Conservation (phyloP, 2,113 vertebrate species). For the Girardinichthys multiradiatus region DNA sequence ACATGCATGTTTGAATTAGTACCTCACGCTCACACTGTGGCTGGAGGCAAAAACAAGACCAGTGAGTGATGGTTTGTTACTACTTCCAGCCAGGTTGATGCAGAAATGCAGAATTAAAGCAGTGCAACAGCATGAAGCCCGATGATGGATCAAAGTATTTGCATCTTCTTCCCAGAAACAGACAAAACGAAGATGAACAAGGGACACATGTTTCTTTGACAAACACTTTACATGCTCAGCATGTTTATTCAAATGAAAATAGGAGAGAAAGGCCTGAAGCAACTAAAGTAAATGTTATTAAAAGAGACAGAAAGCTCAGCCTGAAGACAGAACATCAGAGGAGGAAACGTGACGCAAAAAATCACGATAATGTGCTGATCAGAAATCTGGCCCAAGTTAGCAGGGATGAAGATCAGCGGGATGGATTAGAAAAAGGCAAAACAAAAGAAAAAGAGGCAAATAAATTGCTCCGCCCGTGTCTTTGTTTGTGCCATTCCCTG, state of each 20-base stretch:
- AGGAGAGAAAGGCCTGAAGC: constrained; percentile 13
- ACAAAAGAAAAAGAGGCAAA: neutral
- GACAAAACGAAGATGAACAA: constrained; percentile 3
- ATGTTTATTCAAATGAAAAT: neutral
- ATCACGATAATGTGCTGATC: neutral
- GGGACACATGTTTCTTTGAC: constrained; percentile 19
- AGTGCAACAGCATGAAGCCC: constrained; percentile 6
- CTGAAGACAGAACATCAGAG: constrained; percentile 26
- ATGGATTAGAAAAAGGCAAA: neutral
- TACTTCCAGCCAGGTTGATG: constrained; percentile 8
- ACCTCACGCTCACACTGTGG: no score
- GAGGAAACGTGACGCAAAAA: neutral
- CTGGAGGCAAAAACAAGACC: constrained; percentile 1
- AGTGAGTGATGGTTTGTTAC: constrained; percentile 28
- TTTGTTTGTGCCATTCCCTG: constrained; percentile 43
- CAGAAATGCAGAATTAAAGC: neutral
- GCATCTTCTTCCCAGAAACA: neutral
- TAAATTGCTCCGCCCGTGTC: constrained; percentile 14
- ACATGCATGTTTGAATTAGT: constrained; percentile 30
- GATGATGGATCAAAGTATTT: constrained; percentile 8
- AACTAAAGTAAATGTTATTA: constrained; percentile 3
- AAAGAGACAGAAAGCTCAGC: constrained; percentile 17
- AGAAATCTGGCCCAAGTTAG: neutral
- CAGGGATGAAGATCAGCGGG: neutral
- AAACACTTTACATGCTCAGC: constrained; percentile 8